Evolutionary conservation across 2,888 invertebrate genomes (phyloP), one percentile per base, ranked within the genome.

Genomic region (Cosmia pyralina): DNA sequence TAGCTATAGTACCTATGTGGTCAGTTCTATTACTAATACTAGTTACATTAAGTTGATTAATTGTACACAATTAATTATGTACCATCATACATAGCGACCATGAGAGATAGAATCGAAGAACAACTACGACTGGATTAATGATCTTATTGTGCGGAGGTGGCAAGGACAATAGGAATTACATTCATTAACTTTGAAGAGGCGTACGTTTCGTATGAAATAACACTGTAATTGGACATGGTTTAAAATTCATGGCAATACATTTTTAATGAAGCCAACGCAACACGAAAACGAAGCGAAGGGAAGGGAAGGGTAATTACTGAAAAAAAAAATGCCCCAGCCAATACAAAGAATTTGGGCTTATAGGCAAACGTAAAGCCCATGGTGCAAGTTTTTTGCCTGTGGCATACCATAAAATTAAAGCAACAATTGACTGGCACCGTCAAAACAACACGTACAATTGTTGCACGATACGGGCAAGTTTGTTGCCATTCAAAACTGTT

Each of bases 71-170:
- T 77, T 71, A 71, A 81, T 77, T 79, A 73, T 63, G 74, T 79
- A 74, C 60, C 58, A 68, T 72, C 41, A 74, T 68, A 70, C 48
- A 70, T 65, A 72, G 60, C 44, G 85, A 59, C 64, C 78, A 58
- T 81, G 71, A 73, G 62, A 78, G 67, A 84, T 84, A 72, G 62
- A 73, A 84, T 84, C 70, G 68, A 84, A 74, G 72, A 84, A 71
- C 72, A 69, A 62, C 72, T 50, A 84, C 75, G 67, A 55, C 38
- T 69, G 70, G 75, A 81, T 75, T 81, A 84, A 83, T 81, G 73
- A 57, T 64, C 55, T 48, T 46, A 74, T 74, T 70, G 60, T 44
- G 48, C 11, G 58, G 70, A 79, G 68, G 66, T 83, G 75, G 59
- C 78, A 65, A 81, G 78, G 78, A 71, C 71, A 73, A 81, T 65